Evolutionary conservation across 2,113 vertebrate genomes (phyloP).

Genomic region (Bos taurus): ARS-UCD2.0 NC_037330.1:44940501-44941000

Average conservation of each 20-base stretch:
- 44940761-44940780: conserved; percentile 63
- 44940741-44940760: conserved; percentile 59
- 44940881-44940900: conserved; percentile 78
- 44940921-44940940: conserved; percentile 87
- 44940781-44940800: conserved; percentile 75
- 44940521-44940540: not conserved
- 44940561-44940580: not conserved
- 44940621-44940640: conserved; percentile 36
- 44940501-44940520: not conserved
- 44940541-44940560: not conserved
- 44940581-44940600: conserved; percentile 39
- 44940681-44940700: conserved; percentile 67
- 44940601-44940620: conserved; percentile 13
- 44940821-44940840: conserved; percentile 57
- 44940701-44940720: conserved; percentile 63
- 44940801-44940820: conserved; percentile 73
- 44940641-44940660: conserved; percentile 31
- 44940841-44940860: conserved; percentile 79
- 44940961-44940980: conserved; percentile 88
- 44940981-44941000: conserved; percentile 87
- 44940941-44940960: conserved; percentile 88
- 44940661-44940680: conserved; percentile 15
- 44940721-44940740: conserved; percentile 71
- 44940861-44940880: conserved; percentile 75
- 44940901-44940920: conserved; percentile 82